Evolutionary conservation across 1,140 invertebrate species (phyloP).

Genomic region (Aphaenogaster floridana): DNA sequence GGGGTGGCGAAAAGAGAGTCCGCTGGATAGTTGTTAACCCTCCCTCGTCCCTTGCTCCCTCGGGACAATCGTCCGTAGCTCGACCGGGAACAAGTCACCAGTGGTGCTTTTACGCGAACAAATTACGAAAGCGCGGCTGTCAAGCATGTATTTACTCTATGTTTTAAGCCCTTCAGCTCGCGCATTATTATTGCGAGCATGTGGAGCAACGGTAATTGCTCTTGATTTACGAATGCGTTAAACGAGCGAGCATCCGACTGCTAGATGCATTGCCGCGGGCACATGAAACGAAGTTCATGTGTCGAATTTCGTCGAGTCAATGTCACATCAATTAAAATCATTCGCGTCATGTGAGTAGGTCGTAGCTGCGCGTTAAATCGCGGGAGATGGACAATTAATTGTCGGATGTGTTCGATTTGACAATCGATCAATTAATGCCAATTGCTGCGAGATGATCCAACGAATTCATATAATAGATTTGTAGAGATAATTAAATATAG

Average conservation of each 20-base stretch:
- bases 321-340: slow-evolving; percentile 38
- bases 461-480: background rate
- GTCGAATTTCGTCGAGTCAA: slow-evolving; percentile 40
- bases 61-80: slow-evolving; percentile 29
- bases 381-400: slow-evolving; percentile 22
- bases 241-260: background rate
- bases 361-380: background rate
- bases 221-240: slow-evolving; percentile 56
- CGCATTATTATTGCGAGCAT: slow-evolving; percentile 32
- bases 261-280: background rate
- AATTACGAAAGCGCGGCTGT: slow-evolving; percentile 31
- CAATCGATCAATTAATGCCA: background rate
- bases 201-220: slow-evolving; percentile 17
- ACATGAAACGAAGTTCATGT: slow-evolving; percentile 14
- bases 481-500: background rate
- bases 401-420: background rate
- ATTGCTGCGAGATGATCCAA: background rate
- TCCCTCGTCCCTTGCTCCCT: background rate
- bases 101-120: slow-evolving; percentile 27
- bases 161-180: slow-evolving; percentile 31
- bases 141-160: slow-evolving; percentile 11
- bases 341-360: background rate
- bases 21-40: slow-evolving; percentile 45
- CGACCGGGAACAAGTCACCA: slow-evolving; percentile 23
- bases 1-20: slow-evolving; percentile 27